Conservation (phyloP, 2,888 invertebrate species). For the Agrilus cyanescens region DNA sequence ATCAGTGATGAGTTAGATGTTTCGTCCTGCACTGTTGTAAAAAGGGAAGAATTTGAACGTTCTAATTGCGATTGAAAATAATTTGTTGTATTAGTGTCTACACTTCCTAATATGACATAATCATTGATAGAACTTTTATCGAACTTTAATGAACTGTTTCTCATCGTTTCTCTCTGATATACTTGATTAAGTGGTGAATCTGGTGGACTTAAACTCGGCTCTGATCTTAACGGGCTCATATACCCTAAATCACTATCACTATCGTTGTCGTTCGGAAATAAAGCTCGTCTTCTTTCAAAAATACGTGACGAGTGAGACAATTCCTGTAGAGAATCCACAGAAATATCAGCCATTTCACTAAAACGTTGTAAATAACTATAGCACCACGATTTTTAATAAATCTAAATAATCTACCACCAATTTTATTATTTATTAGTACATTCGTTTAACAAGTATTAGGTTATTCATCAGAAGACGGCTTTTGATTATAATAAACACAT, state of each 20-base stretch:
- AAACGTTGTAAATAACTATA: no score
- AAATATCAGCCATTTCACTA: no score
- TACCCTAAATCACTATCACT: slow-evolving; percentile 44
- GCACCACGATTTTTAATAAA: no score
- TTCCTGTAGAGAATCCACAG: no score
- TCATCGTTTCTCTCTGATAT: background rate
- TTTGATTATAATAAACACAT: no score
- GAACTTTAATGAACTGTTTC: slow-evolving; percentile 8
- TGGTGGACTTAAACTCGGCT: slow-evolving; percentile 15
- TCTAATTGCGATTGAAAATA: background rate
- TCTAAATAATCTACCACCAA: no score
- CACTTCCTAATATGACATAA: slow-evolving; percentile 16
- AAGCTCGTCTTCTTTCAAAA: slow-evolving; percentile 49
- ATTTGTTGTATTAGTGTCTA: slow-evolving; percentile 5
- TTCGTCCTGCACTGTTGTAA: background rate
- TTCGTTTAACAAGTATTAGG: no score
- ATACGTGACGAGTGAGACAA: slow-evolving; percentile 42
- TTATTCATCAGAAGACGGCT: no score
- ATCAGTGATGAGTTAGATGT: slow-evolving; percentile 4
- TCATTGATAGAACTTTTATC: slow-evolving; percentile 15
- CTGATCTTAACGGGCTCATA: slow-evolving; percentile 41
- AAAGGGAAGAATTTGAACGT: no score
- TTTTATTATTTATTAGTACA: no score
- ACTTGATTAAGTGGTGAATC: slow-evolving; percentile 2
- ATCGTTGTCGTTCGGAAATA: slow-evolving; percentile 38